Conservation (phyloP, 1,140 invertebrate genomes). For the Xylocopa sonorina region DNA sequence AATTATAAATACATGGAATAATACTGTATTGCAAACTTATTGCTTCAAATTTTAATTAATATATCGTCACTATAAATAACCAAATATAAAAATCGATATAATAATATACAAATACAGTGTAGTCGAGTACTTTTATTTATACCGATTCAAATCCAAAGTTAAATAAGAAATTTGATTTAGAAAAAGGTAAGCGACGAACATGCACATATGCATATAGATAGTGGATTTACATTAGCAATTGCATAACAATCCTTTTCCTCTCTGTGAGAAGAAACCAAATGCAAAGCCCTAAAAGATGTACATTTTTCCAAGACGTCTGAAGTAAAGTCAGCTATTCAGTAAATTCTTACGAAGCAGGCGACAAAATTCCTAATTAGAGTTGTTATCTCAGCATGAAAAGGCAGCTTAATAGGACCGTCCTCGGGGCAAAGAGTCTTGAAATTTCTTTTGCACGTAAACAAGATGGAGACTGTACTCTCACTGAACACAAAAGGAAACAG, state of each 20-base stretch:
- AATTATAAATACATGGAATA: too few relatives aligned
- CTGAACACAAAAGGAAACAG: neutral
- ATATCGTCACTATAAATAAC: too few relatives aligned
- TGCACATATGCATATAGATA: too few relatives aligned
- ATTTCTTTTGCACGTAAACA: neutral
- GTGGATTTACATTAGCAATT: neutral
- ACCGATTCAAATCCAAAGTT: too few relatives aligned
- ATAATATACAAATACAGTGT: too few relatives aligned
- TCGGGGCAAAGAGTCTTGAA: neutral
- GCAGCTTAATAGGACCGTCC: constrained; percentile 48
- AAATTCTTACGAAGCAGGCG: constrained; percentile 30
- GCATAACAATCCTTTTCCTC: neutral
- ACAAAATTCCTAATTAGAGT: constrained; percentile 66
- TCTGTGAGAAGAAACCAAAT: constrained; percentile 16
- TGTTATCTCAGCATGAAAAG: constrained; percentile 35
- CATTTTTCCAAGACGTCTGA: neutral
- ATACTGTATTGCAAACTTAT: too few relatives aligned
- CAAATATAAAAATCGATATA: too few relatives aligned
- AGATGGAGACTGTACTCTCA: neutral
- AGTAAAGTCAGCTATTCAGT: constrained; percentile 9
- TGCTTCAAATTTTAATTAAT: too few relatives aligned
- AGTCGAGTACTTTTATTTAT: too few relatives aligned
- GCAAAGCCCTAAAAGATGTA: neutral
- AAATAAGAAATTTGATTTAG: neutral
- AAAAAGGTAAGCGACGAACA: neutral